Base-by-base conservation (phyloP, 2,797 vertebrate species). In the Loris lydekkerianus region DNA sequence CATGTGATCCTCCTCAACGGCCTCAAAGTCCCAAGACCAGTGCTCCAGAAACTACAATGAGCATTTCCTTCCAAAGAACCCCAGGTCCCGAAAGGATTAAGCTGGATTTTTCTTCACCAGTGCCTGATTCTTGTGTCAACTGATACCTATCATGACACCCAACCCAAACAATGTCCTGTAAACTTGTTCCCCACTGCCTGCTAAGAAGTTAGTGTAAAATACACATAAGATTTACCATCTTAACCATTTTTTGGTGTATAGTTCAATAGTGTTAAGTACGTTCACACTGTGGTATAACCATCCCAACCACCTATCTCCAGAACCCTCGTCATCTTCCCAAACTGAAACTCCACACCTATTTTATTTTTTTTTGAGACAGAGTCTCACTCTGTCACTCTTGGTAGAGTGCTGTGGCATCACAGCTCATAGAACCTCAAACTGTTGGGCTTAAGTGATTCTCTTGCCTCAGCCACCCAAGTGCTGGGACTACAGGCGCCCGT, bases 1-100 rank as follows among this genome's bases (percentile, higher is more conserved):
- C 0, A 2, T 17, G 7, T 7, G 23, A 29, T 5, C 27, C 5
- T 31, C 34, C 27, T 60, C 43, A 34, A 46, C 0, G 2, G 9
- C 46, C 13, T 18, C 11, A 0, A n/a, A 5, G 67, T 27, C 67
- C 61, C 6, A 3, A 29, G 58, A 76, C 58, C 21, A 34, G 34
- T 37, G 37, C 20, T 56, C 56, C 34, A 40, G 46, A 80, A 77
- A 86, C 14, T 20, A 11, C 5, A 46, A 1, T 21, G 67, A 17
- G 53, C 3, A 46, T 61, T 69, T 85, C 56, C 46, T 31, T 65
- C 37, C 46, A 89, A 58, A 95, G 58, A 89, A 78, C 80, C 11
- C 5, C 23, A 70, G 34, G 34, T 13, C 10, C 3, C 13, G 60
- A 40, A 70, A 67, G 61, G 61, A 13, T 40, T 25, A 85, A 56